Percentiles rank a stretch among this genome's conserved stretches.
Evolutionary conservation across 2,797 vertebrate genomes (phyloP).

Genomic region (Ctenopoma multispine): DNA sequence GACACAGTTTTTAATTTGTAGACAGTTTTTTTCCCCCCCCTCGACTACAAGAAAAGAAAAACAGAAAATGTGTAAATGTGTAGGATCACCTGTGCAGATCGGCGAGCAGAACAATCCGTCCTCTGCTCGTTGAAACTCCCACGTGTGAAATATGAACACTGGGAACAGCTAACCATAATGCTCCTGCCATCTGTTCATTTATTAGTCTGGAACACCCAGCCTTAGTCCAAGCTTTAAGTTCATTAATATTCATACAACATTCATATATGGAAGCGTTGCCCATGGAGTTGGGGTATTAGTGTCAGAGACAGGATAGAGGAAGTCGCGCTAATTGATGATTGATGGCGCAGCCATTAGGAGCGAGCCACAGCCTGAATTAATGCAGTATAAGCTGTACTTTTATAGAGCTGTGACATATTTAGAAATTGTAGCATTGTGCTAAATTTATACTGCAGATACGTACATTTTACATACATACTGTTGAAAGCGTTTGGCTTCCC

Average conservation of each 20-base stretch:
- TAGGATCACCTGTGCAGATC: constrained; percentile 65
- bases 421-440: constrained; percentile 29
- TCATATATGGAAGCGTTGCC: constrained; percentile 73
- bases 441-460: constrained; percentile 15
- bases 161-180: constrained; percentile 73
- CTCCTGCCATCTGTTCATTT: constrained; percentile 79
- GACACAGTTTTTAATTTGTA: no score
- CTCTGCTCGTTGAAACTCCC: constrained; percentile 59
- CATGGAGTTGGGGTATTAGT: constrained; percentile 68
- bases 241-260: constrained; percentile 80
- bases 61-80: constrained; percentile 34
- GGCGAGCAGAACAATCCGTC: constrained; percentile 57
- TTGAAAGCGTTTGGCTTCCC: not conserved
- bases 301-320: constrained; percentile 65
- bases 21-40: constrained; percentile 1
- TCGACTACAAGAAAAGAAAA: not conserved
- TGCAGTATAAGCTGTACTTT: constrained; percentile 55
- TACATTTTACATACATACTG: not conserved
- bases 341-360: constrained; percentile 69
- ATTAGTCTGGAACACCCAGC: constrained; percentile 77
- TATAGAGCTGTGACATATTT: constrained; percentile 34
- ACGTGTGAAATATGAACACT: constrained; percentile 69
- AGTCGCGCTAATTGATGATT: constrained; percentile 77
- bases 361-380: constrained; percentile 51
- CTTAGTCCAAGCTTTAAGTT: constrained; percentile 63